These are phyloP conservation scores for Alectoris magna DNA, from an alignment of 2,797 vertebrate species.

Conservation along the genomic window DNA sequence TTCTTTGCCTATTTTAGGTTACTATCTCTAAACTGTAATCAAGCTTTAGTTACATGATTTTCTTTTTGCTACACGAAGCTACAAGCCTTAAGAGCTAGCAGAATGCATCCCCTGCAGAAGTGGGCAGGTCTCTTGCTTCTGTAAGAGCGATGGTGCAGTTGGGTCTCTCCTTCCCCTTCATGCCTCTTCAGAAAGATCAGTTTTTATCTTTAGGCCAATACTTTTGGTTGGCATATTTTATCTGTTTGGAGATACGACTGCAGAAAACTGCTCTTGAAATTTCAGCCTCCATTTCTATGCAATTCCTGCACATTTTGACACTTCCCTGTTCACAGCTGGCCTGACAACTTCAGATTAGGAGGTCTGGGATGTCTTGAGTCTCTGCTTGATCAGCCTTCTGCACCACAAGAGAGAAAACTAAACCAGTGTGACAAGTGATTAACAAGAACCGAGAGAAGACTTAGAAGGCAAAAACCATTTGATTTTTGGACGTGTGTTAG, in stretches of 20 bases:
- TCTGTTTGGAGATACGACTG: background rate
- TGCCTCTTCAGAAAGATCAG: background rate
- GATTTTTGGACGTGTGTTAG: background rate
- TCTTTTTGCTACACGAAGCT: background rate
- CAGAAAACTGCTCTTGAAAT: background rate
- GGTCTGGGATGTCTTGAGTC: background rate
- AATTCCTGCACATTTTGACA: background rate
- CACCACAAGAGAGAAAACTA: background rate
- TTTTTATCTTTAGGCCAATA: background rate
- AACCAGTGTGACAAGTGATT: accelerated
- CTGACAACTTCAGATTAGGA: background rate
- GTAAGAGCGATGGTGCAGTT: background rate
- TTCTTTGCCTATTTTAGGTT: background rate
- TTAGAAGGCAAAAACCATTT: background rate
- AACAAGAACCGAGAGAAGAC: background rate
- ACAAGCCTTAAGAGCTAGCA: background rate
- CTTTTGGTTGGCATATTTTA: background rate
- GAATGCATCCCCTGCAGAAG: background rate
- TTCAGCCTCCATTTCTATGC: background rate
- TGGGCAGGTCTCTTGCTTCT: background rate
- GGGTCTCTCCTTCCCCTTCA: background rate
- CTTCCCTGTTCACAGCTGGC: background rate
- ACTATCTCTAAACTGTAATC: background rate
- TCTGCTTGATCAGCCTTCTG: background rate
- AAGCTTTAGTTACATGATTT: background rate